Conservation (phyloP, 2,113 vertebrate genomes). For the Romanogobio albipinnatus region DNA sequence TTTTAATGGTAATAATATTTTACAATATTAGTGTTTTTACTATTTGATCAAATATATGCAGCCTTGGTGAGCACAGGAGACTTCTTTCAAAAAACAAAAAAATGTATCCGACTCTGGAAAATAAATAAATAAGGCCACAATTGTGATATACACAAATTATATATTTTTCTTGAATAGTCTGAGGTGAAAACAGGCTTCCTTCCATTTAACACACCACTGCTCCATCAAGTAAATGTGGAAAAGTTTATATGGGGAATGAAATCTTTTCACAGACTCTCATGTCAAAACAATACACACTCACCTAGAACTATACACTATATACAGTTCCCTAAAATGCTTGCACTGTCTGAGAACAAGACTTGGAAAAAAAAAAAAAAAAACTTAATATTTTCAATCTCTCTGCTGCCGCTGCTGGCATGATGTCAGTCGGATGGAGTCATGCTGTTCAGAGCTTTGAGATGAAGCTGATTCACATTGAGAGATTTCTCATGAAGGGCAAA, state of each 20-base stretch:
- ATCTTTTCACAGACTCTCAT: background rate
- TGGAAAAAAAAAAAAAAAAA: background rate
- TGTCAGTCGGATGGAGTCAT: slow-evolving; percentile 43
- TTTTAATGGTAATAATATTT: background rate
- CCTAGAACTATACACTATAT: background rate
- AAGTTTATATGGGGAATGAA: background rate
- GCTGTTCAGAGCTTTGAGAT: slow-evolving; percentile 40
- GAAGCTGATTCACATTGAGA: slow-evolving; percentile 45
- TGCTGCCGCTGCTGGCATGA: slow-evolving; percentile 37
- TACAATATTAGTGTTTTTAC: background rate
- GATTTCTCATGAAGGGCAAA: slow-evolving; percentile 38
- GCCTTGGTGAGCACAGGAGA: background rate
- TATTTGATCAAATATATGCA: background rate
- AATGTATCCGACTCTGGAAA: background rate
- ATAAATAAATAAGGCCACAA: background rate
- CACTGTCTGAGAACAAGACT: background rate
- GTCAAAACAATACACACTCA: background rate
- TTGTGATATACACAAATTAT: too few relatives aligned
- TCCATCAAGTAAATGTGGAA: background rate
- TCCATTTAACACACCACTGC: background rate
- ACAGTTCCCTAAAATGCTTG: background rate
- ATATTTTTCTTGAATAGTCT: background rate
- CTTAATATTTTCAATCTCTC: slow-evolving; percentile 9
- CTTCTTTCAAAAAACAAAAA: background rate
- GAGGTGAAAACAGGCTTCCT: background rate